These are phyloP conservation scores for Lamellibrachia columna DNA, from an alignment of 2,888 invertebrate genomes.

Conservation along the genomic window DNA sequence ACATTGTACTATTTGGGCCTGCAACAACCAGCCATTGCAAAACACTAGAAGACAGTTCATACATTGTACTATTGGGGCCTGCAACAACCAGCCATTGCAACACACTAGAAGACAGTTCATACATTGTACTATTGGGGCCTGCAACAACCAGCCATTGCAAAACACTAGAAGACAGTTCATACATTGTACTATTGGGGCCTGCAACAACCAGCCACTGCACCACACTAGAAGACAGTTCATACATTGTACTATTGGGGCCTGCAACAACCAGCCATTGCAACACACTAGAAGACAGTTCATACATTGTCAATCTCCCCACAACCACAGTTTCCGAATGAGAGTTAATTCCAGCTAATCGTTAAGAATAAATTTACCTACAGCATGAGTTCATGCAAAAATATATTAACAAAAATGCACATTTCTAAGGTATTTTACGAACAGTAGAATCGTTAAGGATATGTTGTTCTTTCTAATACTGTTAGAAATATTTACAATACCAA, in stretches of 20 bases:
- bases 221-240: slow-evolving; percentile 36
- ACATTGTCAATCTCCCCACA: slow-evolving; percentile 39
- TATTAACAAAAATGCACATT: too few species aligned
- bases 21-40: not conserved
- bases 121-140: slow-evolving; percentile 47
- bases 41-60: slow-evolving; percentile 30
- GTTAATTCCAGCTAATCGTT: too few species aligned
- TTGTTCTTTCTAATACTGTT: too few species aligned
- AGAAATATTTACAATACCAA: too few species aligned
- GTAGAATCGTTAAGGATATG: too few species aligned
- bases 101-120: slow-evolving; percentile 29
- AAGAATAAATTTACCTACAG: too few species aligned
- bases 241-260: slow-evolving; percentile 47
- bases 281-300: slow-evolving; percentile 36
- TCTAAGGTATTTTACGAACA: too few species aligned
- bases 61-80: slow-evolving; percentile 47
- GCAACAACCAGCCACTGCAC: not conserved
- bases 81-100: not conserved
- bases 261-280: not conserved
- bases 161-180: slow-evolving; percentile 35
- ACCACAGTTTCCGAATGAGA: too few species aligned
- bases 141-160: not conserved
- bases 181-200: slow-evolving; percentile 47
- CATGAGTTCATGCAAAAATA: too few species aligned
- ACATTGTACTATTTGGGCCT: slow-evolving; percentile 47